These are phyloP conservation scores for Laspeyria flexula DNA, from an alignment of 2,888 invertebrate genomes.

Conservation along the genomic window DNA sequence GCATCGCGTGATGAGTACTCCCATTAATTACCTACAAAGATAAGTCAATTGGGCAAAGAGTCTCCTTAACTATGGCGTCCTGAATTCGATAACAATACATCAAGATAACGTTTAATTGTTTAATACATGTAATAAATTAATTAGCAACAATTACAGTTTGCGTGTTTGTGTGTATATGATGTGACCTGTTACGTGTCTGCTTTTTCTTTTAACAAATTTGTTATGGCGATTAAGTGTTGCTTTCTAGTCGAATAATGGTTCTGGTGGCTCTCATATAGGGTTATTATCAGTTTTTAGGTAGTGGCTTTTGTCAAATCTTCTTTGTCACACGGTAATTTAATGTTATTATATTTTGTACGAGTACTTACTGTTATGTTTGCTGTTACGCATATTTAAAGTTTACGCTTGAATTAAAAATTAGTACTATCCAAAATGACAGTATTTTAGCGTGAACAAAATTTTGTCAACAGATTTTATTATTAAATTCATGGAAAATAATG, in stretches of 20 bases:
- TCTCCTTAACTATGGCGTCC: constrained; percentile 60
- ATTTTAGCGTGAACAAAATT: no score
- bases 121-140: constrained; percentile 86
- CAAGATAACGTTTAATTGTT: constrained; percentile 84
- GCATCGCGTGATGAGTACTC: constrained; percentile 75
- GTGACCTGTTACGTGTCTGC: constrained; percentile 65
- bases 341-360: constrained; percentile 26
- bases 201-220: constrained; percentile 63
- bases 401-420: no score
- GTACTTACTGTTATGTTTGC: constrained; percentile 14
- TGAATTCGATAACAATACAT: constrained; percentile 81
- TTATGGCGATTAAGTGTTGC: constrained; percentile 63
- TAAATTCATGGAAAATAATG: no score
- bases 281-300: constrained; percentile 34
- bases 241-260: constrained; percentile 47
- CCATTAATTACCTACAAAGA: constrained; percentile 81
- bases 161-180: constrained; percentile 68
- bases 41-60: constrained; percentile 80
- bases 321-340: constrained; percentile 36
- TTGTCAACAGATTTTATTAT: no score
- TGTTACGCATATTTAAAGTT: constrained; percentile 12
- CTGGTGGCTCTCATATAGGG: constrained; percentile 34
- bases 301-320: constrained; percentile 28
- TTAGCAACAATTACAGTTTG: constrained; percentile 81
- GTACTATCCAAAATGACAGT: no score